These are phyloP conservation scores for Hermaeophaga mercurialis DNA, from an alignment of 2,888 invertebrate species.

Conservation along the genomic window DNA sequence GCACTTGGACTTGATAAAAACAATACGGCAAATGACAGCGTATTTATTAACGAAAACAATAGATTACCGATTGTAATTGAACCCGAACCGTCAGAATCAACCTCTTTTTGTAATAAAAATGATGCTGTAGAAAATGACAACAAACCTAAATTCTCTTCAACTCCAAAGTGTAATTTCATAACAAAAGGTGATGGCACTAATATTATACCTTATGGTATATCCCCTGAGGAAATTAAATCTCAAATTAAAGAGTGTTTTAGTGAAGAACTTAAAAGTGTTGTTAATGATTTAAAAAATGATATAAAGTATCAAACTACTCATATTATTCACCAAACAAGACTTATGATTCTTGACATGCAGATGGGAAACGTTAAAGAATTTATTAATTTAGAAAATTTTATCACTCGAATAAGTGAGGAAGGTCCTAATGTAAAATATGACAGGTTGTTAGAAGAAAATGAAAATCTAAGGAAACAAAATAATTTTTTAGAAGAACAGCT, in stretches of 20 bases:
- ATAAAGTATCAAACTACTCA: conserved; percentile 44
- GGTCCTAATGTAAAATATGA: conserved; percentile 54
- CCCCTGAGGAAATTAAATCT: conserved; percentile 21
- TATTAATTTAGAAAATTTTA: conserved; percentile 47
- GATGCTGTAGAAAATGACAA: conserved; percentile 24
- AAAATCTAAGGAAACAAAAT: conserved; percentile 59
- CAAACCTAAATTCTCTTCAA: conserved; percentile 34
- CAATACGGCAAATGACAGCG: conserved; percentile 29
- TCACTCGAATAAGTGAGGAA: conserved; percentile 42
- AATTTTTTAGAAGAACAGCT: conserved; percentile 56
- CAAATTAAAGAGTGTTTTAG: conserved; percentile 34
- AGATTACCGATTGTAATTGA: conserved; percentile 19
- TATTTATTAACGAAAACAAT: conserved; percentile 7
- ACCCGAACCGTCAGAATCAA: conserved; percentile 12
- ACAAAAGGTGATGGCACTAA: not conserved
- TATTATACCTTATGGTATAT: conserved; percentile 14
- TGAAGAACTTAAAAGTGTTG: conserved; percentile 41
- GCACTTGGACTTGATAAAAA: conserved; percentile 45
- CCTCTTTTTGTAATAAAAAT: conserved; percentile 20
- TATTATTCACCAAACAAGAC: conserved; percentile 42
- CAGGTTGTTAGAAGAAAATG: conserved; percentile 59
- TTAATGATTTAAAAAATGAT: conserved; percentile 41
- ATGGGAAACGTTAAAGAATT: conserved; percentile 52
- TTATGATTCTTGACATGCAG: conserved; percentile 48
- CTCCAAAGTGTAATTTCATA: conserved; percentile 31